phyloP scores from a whole-genome alignment of 2,113 vertebrate genomes.

The Dipodomys spectabilis region DNA sequence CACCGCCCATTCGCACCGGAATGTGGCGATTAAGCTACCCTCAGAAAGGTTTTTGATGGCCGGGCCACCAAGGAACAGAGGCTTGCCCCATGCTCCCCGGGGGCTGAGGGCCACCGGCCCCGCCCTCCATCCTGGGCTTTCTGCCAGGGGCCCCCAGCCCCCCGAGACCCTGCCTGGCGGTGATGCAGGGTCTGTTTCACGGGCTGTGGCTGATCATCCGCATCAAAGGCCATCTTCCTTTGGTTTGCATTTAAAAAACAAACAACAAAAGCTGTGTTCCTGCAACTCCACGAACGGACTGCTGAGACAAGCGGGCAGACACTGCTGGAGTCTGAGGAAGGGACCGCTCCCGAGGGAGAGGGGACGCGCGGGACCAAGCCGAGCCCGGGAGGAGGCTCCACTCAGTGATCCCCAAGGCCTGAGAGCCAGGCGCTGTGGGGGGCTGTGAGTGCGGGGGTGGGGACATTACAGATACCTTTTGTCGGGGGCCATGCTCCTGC shows the following conservation, averaged over 20 bases:
- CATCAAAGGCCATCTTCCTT: too few relatives aligned
- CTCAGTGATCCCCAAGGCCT: not conserved
- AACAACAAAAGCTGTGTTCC: not conserved
- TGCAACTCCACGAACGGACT: not conserved
- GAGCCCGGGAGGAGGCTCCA: too few relatives aligned
- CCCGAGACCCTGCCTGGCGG: rapidly evolving
- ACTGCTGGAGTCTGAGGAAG: not conserved
- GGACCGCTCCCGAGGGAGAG: not conserved
- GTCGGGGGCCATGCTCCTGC: rapidly evolving
- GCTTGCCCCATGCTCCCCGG: not conserved
- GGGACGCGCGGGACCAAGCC: rapidly evolving
- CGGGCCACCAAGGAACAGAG: not conserved
- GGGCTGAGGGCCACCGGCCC: too few relatives aligned
- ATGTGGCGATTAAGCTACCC: not conserved
- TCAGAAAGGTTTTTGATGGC: not conserved
- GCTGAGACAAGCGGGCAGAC: not conserved
- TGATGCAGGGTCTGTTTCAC: too few relatives aligned
- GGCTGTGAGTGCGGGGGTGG: not conserved
- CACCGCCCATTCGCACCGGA: too few relatives aligned
- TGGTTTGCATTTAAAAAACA: too few relatives aligned
- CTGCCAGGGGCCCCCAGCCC: not conserved
- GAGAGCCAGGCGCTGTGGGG: rapidly evolving
- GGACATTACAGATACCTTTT: rapidly evolving
- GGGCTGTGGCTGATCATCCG: too few relatives aligned
- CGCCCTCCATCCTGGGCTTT: not conserved